These are phyloP conservation scores for Myiopsitta monachus DNA, from an alignment of 2,113 vertebrate genomes.

Conservation along the genomic window DNA sequence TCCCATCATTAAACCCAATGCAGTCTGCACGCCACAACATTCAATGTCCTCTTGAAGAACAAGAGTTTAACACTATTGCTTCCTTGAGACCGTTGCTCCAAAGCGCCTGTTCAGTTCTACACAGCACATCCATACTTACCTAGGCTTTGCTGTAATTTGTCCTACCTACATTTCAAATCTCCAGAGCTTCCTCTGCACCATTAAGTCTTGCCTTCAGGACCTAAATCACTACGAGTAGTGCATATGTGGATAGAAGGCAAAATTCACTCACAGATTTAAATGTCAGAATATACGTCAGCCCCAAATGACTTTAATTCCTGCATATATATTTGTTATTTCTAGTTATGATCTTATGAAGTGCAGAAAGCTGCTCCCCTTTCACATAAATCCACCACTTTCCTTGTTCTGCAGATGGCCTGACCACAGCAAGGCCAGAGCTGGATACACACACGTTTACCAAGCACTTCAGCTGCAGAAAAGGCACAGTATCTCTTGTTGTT, in stretches of 20 bases:
- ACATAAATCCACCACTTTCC: too few relatives aligned
- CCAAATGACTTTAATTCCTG: neutral
- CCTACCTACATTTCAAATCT: neutral
- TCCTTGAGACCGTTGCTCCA: neutral
- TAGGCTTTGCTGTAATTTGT: neutral
- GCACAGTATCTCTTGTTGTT: neutral
- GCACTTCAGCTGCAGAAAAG: neutral
- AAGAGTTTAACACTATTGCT: neutral
- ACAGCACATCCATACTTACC: accelerated
- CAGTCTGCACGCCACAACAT: neutral
- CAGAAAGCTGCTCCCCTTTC: neutral
- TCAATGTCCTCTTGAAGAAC: accelerated
- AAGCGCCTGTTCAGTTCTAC: neutral
- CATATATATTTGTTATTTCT: neutral
- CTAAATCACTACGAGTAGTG: neutral
- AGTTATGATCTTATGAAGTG: neutral
- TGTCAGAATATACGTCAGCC: accelerated
- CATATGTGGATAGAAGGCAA: neutral
- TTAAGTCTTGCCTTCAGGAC: neutral
- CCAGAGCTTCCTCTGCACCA: neutral
- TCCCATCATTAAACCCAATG: neutral
- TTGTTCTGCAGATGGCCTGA: too few relatives aligned
- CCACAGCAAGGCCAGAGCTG: neutral
- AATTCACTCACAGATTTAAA: neutral
- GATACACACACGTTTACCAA: accelerated